Percentiles rank a stretch among this genome's conserved stretches.
Conservation (phyloP, 2,888 invertebrate genomes). For the Argyresthia goedartella region DNA sequence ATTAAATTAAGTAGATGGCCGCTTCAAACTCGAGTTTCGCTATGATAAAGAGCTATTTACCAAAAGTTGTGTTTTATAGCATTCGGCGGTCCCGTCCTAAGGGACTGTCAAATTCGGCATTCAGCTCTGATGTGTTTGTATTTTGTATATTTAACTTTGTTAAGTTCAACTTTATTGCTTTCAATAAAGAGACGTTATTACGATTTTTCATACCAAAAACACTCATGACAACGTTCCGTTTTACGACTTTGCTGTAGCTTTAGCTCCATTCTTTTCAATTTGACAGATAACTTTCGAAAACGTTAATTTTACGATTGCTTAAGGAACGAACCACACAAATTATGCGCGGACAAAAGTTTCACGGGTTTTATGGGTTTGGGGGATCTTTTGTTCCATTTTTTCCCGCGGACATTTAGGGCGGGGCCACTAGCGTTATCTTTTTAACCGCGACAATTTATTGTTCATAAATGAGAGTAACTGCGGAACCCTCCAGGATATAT, state of each 20-base stretch:
- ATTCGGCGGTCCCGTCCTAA: no score
- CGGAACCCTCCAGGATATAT: constrained; percentile 1
- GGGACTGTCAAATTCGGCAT: no score
- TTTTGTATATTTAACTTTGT: no score
- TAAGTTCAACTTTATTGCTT: no score
- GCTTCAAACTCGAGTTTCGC: neutral
- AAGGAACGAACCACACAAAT: constrained; percentile 2
- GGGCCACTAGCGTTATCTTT: constrained; percentile 3
- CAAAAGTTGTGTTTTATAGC: neutral
- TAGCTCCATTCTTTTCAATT: no score
- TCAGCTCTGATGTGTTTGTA: no score
- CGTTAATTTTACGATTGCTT: constrained; percentile 3
- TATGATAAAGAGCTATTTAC: neutral
- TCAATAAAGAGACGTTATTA: no score
- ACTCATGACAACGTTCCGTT: no score
- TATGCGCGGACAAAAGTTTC: neutral
- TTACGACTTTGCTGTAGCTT: no score
- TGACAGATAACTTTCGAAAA: neutral
- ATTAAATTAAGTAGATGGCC: neutral
- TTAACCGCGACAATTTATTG: constrained; percentile 10
- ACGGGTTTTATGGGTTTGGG: neutral
- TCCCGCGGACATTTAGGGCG: neutral
- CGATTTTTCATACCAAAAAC: no score
- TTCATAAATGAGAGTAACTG: constrained; percentile 12
- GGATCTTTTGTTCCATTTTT: neutral